Conservation (phyloP, 2,888 invertebrate genomes). For the Diaphora mendica region DNA sequence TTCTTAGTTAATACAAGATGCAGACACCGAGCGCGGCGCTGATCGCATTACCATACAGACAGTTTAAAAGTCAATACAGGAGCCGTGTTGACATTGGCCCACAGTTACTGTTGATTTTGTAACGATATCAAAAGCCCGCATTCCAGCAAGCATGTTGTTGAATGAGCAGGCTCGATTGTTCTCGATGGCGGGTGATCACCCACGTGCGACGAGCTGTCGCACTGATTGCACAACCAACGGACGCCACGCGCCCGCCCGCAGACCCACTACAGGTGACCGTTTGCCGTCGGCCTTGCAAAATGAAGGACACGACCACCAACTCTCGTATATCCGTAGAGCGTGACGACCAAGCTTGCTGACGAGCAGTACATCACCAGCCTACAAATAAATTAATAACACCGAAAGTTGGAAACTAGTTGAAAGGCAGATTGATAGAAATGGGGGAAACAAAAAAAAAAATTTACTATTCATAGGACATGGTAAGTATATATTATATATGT, state of each 20-base stretch:
- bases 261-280: conserved; percentile 69
- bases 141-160: conserved; percentile 73
- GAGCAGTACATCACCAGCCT: conserved; percentile 28
- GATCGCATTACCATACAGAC: conserved; percentile 75
- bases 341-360: conserved; percentile 47
- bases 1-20: conserved; percentile 64
- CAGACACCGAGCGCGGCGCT: conserved; percentile 53
- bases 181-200: conserved; percentile 65
- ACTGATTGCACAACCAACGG: conserved; percentile 72
- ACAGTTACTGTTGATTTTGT: conserved; percentile 79
- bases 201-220: conserved; percentile 68
- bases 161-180: conserved; percentile 77
- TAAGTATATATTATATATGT: conserved; percentile 21
- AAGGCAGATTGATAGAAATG: conserved; percentile 41
- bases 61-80: conserved; percentile 69
- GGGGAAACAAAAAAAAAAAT: conserved; percentile 47
- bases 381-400: conserved; percentile 28
- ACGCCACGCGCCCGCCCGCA: conserved; percentile 46
- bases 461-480: conserved; percentile 41
- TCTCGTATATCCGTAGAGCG: conserved; percentile 54
- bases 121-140: conserved; percentile 81
- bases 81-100: conserved; percentile 84
- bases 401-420: not conserved
- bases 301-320: conserved; percentile 57
- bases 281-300: conserved; percentile 66